Evolutionary conservation across 2,797 vertebrate genomes (phyloP), one percentile per base, ranked within the genome.

Genomic region (Leptoclinus maculatus): DNA sequence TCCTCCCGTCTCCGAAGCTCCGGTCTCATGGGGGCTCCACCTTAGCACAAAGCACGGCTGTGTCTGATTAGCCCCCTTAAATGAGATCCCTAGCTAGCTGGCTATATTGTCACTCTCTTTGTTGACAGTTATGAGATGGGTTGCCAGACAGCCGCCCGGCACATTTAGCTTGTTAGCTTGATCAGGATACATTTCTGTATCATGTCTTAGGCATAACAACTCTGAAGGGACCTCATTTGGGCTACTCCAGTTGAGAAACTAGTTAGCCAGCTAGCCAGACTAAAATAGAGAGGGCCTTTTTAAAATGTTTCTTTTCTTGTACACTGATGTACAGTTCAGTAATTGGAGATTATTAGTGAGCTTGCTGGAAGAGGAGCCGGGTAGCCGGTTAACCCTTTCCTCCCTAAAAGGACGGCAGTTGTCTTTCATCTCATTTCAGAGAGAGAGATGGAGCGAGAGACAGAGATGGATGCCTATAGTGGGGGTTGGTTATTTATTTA

Each of bases 281-380:
- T 74, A 83, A 76, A 65, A 67, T 39, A 69, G 73, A 60, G 32
- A 76, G 57, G 74, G 57, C 57, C 64, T n/a, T 39, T 85, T 76
- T 83, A 69, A 3, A 36, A 13, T 36, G 71, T 74, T 57, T 63
- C 66, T 80, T 77, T 82, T 75, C 76, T 82, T 74, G 69, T 78
- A 79, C 57, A 51, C 80, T 72, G 87, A 75, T 85, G 71, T 88
- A 87, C 80, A 83, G 84, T 85, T 87, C 83, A 80, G 83, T 94
- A 93, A 94, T 92, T 94, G 89, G 89, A 84, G 78, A 91, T 92
- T 94, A 91, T 93, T 89, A 89, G 86, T 62, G 83, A 81, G 88
- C 81, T 82, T 82, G 79, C 87, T 87, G 82, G 74, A 90, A 85
- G 79, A 85, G 77, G 79, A 90, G 84, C 88, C 51, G 70, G 76